A percentile compares a stretch with the other conserved stretches of the same genome.
phyloP scores from a whole-genome alignment of 2,888 invertebrate genomes.

The Gari tellinella region DNA sequence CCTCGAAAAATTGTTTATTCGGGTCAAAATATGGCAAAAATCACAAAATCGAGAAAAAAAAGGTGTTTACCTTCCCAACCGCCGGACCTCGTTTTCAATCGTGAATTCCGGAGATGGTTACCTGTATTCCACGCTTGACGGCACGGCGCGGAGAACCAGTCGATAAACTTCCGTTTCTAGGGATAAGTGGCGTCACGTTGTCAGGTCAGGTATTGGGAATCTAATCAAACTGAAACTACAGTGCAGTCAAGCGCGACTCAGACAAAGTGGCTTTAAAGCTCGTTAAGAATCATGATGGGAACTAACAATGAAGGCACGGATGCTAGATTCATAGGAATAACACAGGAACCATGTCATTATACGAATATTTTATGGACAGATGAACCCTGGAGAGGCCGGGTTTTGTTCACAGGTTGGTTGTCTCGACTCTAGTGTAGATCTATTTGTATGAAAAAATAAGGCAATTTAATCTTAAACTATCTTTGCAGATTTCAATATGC shows the following conservation, averaged over 20 bases:
- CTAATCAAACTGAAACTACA: constrained; percentile 46
- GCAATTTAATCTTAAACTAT: too few relatives aligned
- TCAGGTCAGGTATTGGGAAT: constrained; percentile 18
- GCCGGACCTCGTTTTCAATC: constrained; percentile 30
- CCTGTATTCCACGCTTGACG: background rate
- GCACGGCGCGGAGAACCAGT: constrained; percentile 15
- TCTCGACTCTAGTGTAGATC: too few relatives aligned
- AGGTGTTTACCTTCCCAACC: constrained; percentile 54
- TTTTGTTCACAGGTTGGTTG: constrained; percentile 65
- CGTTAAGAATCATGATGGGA: constrained; percentile 27
- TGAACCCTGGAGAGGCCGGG: constrained; percentile 67
- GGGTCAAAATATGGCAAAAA: too few relatives aligned
- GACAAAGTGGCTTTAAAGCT: background rate
- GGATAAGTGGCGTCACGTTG: constrained; percentile 49
- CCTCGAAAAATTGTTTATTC: too few relatives aligned
- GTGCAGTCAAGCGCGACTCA: constrained; percentile 43
- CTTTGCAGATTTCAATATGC: too few relatives aligned
- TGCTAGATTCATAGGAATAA: constrained; percentile 20
- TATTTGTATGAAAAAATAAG: too few relatives aligned
- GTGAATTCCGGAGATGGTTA: too few relatives aligned
- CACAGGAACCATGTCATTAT: constrained; percentile 39
- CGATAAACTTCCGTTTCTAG: constrained; percentile 18
- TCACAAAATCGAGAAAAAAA: background rate
- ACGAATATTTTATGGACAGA: constrained; percentile 62
- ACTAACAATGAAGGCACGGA: constrained; percentile 14